A percentile compares a stretch with the other conserved stretches of the same genome.
phyloP scores from a whole-genome alignment of 2,113 vertebrate genomes.

The Stictonetta naevosa region DNA sequence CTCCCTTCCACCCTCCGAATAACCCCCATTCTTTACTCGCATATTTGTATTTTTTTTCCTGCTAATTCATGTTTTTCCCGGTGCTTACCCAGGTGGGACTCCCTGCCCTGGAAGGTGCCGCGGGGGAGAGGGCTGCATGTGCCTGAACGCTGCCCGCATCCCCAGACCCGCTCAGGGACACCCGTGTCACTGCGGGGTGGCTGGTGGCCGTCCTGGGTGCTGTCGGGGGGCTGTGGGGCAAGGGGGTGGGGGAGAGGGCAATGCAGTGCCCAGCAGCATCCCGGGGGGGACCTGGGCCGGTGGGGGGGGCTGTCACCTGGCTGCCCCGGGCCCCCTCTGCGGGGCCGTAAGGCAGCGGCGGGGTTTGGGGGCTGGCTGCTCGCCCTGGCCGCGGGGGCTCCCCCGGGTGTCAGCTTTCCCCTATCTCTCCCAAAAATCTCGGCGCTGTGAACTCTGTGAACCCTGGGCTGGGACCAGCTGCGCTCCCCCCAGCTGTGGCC shows the following conservation, averaged over 20 bases:
- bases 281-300: neutral
- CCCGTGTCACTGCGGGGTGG: neutral
- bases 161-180: neutral
- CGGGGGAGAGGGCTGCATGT: neutral
- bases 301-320: neutral
- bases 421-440: neutral
- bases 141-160: neutral
- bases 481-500: neutral
- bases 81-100: neutral
- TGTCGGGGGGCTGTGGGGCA: neutral
- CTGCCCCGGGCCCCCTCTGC: accelerated
- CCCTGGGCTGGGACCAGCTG: neutral
- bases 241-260: neutral
- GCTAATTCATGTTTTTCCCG: neutral
- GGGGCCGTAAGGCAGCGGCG: accelerated
- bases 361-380: neutral
- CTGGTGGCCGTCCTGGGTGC: neutral
- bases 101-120: neutral
- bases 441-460: neutral
- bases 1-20: neutral
- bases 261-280: neutral
- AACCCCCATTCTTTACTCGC: neutral
- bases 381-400: neutral
- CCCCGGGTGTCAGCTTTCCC: neutral
- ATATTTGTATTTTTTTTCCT: no score